Evolutionary conservation across 2,113 vertebrate species (phyloP), one percentile per base, ranked within the genome.

Genomic region (Vulpes ferrilata): DNA sequence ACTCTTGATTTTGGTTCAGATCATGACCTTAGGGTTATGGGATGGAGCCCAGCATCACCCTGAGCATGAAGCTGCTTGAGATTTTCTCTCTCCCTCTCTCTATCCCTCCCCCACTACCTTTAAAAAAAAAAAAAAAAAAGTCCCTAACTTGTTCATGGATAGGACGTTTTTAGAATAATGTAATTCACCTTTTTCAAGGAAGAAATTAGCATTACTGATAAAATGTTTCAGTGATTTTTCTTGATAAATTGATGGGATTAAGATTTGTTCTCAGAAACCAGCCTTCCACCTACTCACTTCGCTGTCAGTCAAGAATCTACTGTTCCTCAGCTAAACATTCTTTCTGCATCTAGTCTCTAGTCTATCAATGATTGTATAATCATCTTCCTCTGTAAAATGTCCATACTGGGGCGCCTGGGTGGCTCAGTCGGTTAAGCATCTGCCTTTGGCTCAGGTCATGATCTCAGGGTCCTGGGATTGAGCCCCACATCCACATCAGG

Each of bases 271-370:
- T 93, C 43, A 60, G 76, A 87, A 94, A 85, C 48, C 93, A 79
- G 79, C 69, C 82, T 92, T 79, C 84, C 62, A 90, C 83, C 92
- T 87, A 96, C 97, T 85, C 79, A 48, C 78, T 74, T 96, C 65
- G 82, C 62, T 93, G 93, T 92, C 96, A 97, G 96, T 97, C 96
- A 96, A 79, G 67, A 95, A 92, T 96, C 79, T 25, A 43, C 90
- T 90, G 74, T 95, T 97, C 92, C 95, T 93, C 71, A 93, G 25
- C 69, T 93, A 93, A 97, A 87, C 43, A 67, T 95, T 89, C 60
- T 79, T 96, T 95, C 60, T 89, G 59, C 16, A 60, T 96, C 62
- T n/a, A 92, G 69, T 88, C 87, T 95, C 57, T 25, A 92, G 69
- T 84, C 87, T 90, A 3, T 83, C 74, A n/a, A 30, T 64, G 73